A percentile compares a stretch with the other conserved stretches of the same genome.
Evolutionary conservation across 2,888 invertebrate species (phyloP).

Genomic region (Antheraea yamamai): DNA sequence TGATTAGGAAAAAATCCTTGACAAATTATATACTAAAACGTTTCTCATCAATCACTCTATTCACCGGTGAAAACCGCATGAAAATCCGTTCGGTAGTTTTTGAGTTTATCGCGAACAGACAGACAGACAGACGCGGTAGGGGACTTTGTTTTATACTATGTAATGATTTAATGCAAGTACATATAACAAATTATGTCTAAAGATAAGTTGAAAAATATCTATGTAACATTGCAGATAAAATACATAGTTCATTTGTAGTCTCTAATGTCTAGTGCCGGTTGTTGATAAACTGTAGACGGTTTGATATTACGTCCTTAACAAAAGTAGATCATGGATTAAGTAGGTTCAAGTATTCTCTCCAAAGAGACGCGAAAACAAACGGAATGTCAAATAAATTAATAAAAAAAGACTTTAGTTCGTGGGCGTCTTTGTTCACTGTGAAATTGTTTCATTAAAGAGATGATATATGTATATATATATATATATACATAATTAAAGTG

Average conservation of each 20-base stretch:
- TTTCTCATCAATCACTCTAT: too few species aligned
- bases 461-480: neutral
- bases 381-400: constrained; percentile 7
- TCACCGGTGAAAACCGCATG: too few species aligned
- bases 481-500: neutral
- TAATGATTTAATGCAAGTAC: too few species aligned
- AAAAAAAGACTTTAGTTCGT: neutral
- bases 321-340: neutral
- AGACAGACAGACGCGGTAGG: too few species aligned
- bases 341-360: neutral
- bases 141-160: too few species aligned
- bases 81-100: too few species aligned
- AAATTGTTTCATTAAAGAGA: neutral
- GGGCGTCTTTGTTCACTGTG: neutral
- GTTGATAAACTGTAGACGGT: neutral
- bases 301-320: neutral
- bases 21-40: too few species aligned
- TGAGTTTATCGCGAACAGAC: too few species aligned
- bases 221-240: neutral
- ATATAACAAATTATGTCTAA: neutral
- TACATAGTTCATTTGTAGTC: neutral
- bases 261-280: neutral
- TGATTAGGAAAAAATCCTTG: too few species aligned
- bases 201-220: neutral
- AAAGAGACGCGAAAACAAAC: neutral